These are phyloP conservation scores for Gerris buenoi DNA, from an alignment of 1,140 invertebrate genomes.

Conservation along the genomic window DNA sequence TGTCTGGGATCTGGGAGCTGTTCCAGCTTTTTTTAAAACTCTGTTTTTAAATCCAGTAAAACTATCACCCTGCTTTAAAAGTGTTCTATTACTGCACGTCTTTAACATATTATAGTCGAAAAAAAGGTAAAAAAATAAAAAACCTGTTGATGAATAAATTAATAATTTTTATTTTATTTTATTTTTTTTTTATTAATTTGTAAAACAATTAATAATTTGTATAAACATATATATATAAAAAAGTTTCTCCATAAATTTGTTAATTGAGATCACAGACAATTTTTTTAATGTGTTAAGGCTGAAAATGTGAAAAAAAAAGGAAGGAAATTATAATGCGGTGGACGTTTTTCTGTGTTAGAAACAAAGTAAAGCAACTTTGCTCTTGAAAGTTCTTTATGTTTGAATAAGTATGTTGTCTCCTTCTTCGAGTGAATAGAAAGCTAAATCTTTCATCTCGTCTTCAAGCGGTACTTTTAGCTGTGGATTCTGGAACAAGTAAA, in stretches of 20 bases:
- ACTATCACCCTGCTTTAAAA: no score
- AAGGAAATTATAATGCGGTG: no score
- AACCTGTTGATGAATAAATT: neutral
- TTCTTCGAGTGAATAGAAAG: conserved; percentile 70
- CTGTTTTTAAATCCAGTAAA: no score
- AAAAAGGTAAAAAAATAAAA: neutral
- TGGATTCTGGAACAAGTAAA: conserved; percentile 36
- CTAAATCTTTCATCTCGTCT: conserved; percentile 61
- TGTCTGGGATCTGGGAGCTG: no score
- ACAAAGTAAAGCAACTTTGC: neutral
- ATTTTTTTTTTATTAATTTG: neutral
- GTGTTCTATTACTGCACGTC: no score
- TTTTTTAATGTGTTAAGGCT: neutral
- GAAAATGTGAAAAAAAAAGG: neutral
- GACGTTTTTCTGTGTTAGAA: neutral
- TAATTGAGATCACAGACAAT: neutral
- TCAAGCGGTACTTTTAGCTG: conserved; percentile 55
- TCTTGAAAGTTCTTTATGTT: conserved; percentile 32
- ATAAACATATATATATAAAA: neutral
- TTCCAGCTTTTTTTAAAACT: no score
- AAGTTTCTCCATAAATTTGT: neutral
- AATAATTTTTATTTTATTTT: neutral
- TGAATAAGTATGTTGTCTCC: conserved; percentile 59
- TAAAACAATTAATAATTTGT: neutral
- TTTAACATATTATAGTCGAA: no score